A percentile compares a stretch with the other conserved stretches of the same genome.
These are phyloP conservation scores for Isurus oxyrinchus DNA, from an alignment of 2,113 vertebrate genomes.

Conservation along the genomic window DNA sequence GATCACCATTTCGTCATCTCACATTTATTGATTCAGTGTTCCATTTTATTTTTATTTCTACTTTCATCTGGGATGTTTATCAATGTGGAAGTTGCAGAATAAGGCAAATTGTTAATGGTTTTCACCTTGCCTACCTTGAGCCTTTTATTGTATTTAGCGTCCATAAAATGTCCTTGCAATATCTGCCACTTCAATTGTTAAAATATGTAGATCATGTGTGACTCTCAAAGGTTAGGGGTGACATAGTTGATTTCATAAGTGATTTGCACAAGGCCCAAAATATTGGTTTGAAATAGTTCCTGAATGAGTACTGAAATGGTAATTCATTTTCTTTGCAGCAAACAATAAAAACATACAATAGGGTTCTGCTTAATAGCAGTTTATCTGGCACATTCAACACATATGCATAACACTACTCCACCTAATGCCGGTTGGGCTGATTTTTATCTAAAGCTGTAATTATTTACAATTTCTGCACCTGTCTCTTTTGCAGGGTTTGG, in stretches of 20 bases:
- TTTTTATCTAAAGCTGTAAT: conserved; percentile 11
- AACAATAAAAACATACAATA: neutral
- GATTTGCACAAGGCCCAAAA: neutral
- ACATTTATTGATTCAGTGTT: neutral
- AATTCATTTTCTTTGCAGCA: neutral
- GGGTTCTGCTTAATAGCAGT: neutral
- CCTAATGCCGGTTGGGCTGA: neutral
- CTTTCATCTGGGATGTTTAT: neutral
- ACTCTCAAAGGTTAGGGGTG: neutral
- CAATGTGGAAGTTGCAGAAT: neutral
- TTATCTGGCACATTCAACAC: neutral
- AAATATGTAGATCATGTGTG: neutral
- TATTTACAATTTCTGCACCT: conserved; percentile 19
- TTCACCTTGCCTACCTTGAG: neutral
- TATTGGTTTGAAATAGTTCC: neutral
- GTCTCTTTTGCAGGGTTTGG: neutral
- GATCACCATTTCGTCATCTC: neutral
- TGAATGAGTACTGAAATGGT: neutral
- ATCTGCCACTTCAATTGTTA: neutral
- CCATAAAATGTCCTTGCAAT: neutral
- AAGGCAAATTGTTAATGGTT: neutral
- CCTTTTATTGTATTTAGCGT: neutral
- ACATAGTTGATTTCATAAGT: neutral
- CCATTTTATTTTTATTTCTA: neutral
- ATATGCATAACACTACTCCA: neutral